Base-by-base conservation (phyloP, 1,140 invertebrate species). In the Procambarus clarkii region DNA sequence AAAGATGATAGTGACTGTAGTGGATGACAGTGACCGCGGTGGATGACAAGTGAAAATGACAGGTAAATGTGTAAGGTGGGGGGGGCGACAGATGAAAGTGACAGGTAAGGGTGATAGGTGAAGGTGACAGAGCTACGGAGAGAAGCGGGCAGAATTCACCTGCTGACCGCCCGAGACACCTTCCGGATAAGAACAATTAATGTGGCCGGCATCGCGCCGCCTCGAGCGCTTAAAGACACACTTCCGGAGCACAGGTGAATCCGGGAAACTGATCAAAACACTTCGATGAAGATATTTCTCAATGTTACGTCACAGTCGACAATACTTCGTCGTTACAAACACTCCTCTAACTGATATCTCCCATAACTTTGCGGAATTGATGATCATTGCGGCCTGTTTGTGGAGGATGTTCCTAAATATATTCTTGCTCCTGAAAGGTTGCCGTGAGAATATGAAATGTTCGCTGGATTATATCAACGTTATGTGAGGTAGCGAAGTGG, bases 191-290 rank as follows among this genome's bases (percentile, higher is more conserved):
- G 71, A 34, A 78, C 85, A 86, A 86, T 86, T 78, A 86, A 15
- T 54, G 21, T 21, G 54, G 11, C 54, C 74, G 85, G 74, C 85
- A 86, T 86, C 85, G 50, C 85, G 71, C 85, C 45, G 85, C 85
- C 85, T 21, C 85, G 48, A 54, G 85, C 74, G 76, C 13, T 78
- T 86, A 78, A 86, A 78, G 71, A 86, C 85, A 9, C 85, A 45
- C 85, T 86, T 86, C 85, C 85, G 85, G 85, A 77, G 76, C 74
- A 86, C 85, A 86, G 85, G 85, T 86, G 85, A 86, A 86, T 86
- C 85, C 85, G 74, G 85, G 85, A 86, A 86, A 78, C 74, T 74
- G 85, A 78, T 86, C 58, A 77, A 34, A 7, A 24, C 48, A 86
- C 85, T 86, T 86, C 85, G 74, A 74, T 9, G 74, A 15, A 45